Evolutionary conservation across 1,140 invertebrate genomes (phyloP).

Genomic region (Neotoxoptera formosana): DNA sequence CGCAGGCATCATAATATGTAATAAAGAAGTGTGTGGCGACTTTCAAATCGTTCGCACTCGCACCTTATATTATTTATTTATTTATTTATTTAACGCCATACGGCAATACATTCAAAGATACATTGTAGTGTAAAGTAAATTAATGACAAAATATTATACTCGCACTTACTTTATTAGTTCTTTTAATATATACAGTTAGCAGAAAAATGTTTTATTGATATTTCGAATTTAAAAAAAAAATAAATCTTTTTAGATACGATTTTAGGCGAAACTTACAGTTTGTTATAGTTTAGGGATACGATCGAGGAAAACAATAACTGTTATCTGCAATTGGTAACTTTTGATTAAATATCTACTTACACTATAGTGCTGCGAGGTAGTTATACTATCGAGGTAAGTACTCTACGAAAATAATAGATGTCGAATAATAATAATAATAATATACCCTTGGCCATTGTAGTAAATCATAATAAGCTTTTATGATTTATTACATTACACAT

Average conservation of each 20-base stretch:
- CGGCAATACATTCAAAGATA: too few species aligned
- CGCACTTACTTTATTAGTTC: too few species aligned
- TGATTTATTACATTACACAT: neutral
- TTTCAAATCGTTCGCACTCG: neutral
- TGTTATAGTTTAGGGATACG: neutral
- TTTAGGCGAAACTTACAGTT: neutral
- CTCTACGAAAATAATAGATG: too few species aligned
- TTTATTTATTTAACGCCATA: too few species aligned
- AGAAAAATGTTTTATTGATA: neutral
- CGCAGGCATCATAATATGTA: neutral
- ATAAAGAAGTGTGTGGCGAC: neutral
- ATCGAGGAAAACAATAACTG: neutral
- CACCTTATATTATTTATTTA: too few species aligned
- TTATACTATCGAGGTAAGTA: too few species aligned
- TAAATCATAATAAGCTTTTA: constrained; percentile 35
- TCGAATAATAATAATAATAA: too few species aligned
- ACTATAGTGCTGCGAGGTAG: too few species aligned
- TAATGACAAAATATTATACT: too few species aligned
- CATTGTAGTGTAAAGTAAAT: too few species aligned
- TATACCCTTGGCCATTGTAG: neutral
- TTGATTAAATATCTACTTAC: too few species aligned
- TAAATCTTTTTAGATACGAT: neutral
- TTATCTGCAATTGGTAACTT: neutral
- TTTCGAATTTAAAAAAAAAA: neutral
- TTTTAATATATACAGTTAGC: neutral